A percentile compares a stretch with the other conserved stretches of the same genome.
Conservation (phyloP, 1,140 invertebrate species). For the Eriocheir sinensis region DNA sequence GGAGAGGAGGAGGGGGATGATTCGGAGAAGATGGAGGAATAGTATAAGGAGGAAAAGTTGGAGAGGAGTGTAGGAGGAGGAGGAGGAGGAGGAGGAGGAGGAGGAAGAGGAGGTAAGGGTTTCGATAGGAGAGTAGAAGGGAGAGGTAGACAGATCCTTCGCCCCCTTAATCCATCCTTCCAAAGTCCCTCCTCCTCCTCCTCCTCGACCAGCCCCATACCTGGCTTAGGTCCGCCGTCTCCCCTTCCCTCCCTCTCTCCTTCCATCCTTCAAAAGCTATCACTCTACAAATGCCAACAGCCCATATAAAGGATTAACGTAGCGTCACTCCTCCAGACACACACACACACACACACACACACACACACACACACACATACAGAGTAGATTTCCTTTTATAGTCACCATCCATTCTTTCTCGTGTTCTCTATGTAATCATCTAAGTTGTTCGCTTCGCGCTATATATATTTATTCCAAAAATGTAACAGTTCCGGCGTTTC, state of each 20-base stretch:
- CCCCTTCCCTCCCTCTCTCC: not conserved
- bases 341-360: not conserved
- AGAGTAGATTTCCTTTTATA: not conserved
- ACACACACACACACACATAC: conserved; percentile 46
- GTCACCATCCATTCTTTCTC: not conserved
- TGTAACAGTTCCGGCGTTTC: too few relatives aligned
- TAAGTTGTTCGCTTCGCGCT: not conserved
- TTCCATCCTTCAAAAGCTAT: conserved; percentile 40
- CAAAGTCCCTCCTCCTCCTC: not conserved
- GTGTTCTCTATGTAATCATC: not conserved
- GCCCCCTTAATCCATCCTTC: conserved; percentile 20
- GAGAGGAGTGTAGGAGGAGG: not conserved
- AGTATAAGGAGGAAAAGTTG: not conserved
- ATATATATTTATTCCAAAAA: too few relatives aligned
- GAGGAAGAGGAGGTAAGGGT: not conserved
- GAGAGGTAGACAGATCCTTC: not conserved
- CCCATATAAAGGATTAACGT: conserved; percentile 43
- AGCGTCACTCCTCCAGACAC: not conserved
- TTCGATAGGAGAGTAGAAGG: not conserved
- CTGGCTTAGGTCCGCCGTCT: not conserved
- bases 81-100: not conserved
- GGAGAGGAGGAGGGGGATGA: too few relatives aligned
- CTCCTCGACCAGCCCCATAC: not conserved
- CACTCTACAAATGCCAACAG: conserved; percentile 59
- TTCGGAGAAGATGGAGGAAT: too few relatives aligned